Base-by-base conservation (phyloP, 35 echinoderm and acorn worm species). In the Apostichopus parvimensis region DNA sequence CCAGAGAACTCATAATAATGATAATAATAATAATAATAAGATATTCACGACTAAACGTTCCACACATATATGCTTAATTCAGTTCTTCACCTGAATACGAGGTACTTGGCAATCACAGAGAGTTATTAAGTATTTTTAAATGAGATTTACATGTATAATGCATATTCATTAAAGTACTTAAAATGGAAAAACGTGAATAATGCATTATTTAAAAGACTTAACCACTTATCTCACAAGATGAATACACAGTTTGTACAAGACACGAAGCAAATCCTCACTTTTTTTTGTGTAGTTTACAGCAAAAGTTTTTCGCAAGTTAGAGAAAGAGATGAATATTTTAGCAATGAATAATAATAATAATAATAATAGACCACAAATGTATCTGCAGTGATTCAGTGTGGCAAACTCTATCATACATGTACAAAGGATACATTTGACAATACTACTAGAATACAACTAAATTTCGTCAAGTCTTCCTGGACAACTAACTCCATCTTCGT, bases 231-330 rank as follows among this genome's bases (percentile, higher is more conserved):
- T 75, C 71, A 75, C 71, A 75, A 13, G 17, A 7, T 75, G 71
- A 75, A 21, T 75, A 75, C 71, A 75, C 71, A 75, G 71, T 22
- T 22, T 75, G 71, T 75, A 75, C 71, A 75, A 75, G 12, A 75
- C 71, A 75, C 6, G 1, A 75, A 68, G 64, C 64, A 18, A 45
- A 68, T 18, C 64, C 9, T 68, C 64, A 68, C 64, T 11, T 68
- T 68, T 68, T 45, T 61, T 61, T 61, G 12, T 10, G n/a, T 75
- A 75, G 15, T 75, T 45, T 45, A 75, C 71, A 75, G 71, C 71
- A 22, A 75, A 75, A 75, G 7, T 75, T 7, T 75, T 75, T 21
- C n/a, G 5, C 12, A 75, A 75, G 6, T 75, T 75, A 22, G n/a
- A 22, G n/a, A 75, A 75, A 22, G n/a, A 20, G 71, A 75, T 75